Base-by-base conservation (phyloP, 1,140 invertebrate genomes). In the Callitettix versicolor region DNA sequence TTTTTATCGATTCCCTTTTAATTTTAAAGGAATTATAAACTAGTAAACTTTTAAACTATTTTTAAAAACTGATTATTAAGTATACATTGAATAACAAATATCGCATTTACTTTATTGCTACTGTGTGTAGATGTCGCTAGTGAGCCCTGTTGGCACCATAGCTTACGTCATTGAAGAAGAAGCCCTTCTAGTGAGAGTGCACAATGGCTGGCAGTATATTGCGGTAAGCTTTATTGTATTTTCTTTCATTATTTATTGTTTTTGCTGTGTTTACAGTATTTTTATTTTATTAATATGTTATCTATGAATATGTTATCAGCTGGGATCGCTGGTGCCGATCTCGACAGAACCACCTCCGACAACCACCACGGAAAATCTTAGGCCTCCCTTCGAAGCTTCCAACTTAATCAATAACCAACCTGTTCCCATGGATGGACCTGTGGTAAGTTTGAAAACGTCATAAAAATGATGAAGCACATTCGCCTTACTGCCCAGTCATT, bases 151-250 rank as follows among this genome's bases (percentile, higher is more conserved):
- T 14, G 93, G 92, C 17, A 91, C 90, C 6, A 65, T 96, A 58
- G 90, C 88, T 17, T 96, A 91, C 63, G 80, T 95, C 21, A 80
- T 88, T 53, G 89, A 92, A 67, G 89, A 94, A 70, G 87, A 95
- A 74, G 81, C 84, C 21, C 71, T 95, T 14, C 78, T 94, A 41
- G 84, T 95, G 15, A 77, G 91, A 69, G 87, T 95, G 30, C 85
- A 85, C 60, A 82, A 83, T 63, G 92, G 92, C 22, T 95, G 91
- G 92, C 89, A 91, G 68, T 91, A 91, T 64, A 85, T 96, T 63
- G 76, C 82, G 65, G 91, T 95, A 78, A 84, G 83, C 74, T 17
- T 46, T 15, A 18, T 52, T 12, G 1, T 52, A 21, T 40, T 3
- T 41, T 4, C 12, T 4, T 3, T 17, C 14, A 5, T 4, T 4